Evolutionary conservation across 2,888 invertebrate genomes (phyloP), one percentile per base, ranked within the genome.

Genomic region (Oxytorus armatus): DNA sequence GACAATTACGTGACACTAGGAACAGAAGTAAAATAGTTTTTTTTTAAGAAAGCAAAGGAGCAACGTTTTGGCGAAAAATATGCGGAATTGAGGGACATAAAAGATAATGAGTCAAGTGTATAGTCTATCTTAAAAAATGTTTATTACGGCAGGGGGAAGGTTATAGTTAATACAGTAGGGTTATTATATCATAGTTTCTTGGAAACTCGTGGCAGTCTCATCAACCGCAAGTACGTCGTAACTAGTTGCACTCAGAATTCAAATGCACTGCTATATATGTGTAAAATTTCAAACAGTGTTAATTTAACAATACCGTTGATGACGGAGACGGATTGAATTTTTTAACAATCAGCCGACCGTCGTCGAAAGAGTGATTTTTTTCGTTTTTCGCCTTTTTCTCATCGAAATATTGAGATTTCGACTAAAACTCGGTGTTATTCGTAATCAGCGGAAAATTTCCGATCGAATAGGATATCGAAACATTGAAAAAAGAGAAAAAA

Each of bases 151-250:
- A n/a, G 16, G 3, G 4, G 42, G n/a, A n/a, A n/a, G n/a, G 23
- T 23, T 55, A 3, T 25, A 55, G 11, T 44, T 29, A 44, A 33
- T 29, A 25, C 29, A 65, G 11, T 29, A 29, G 2, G 29, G 10
- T 16, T 73, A 25, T 53, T 73, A 55, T 21, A 5, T 69, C 55
- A 49, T 44, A 73, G 42, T 73, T 53, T 63, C 51, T 63, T 73
- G 63, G 53, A 11, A 53, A 44, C 42, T 44, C 39, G 63, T 14
- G 21, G 63, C 63, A 33, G 51, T 1, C 61, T 63, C 63, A 44
- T 73, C 73, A 65, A 63, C 53, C 8, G n/a, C 53, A 44, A 73
- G 53, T 63, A 73, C 73, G 21, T 53, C 53, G 73, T 65, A 73
- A 29, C 29, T 47, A 63, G 53, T 53, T 42, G 14, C n/a, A 21